These are phyloP conservation scores for Penaeus vannamei DNA, from an alignment of 1,140 invertebrate genomes.

Conservation along the genomic window DNA sequence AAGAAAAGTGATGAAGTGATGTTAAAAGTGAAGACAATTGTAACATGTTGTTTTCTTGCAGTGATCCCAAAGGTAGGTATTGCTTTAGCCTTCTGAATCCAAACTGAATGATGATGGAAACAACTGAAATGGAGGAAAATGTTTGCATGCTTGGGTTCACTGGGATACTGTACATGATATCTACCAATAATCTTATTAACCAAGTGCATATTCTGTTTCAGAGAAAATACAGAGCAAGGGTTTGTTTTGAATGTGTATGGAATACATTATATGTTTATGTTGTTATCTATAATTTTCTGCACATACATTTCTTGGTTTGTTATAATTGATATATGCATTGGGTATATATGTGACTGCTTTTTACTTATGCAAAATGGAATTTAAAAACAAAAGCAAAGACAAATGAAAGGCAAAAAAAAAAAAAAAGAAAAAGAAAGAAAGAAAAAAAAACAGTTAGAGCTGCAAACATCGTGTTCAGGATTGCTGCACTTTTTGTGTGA, in stretches of 20 bases:
- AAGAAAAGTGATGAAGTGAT: constrained; percentile 37
- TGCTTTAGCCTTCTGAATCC: constrained; percentile 48
- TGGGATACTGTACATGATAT: constrained; percentile 42
- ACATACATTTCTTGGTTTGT: constrained; percentile 24
- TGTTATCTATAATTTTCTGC: constrained; percentile 10
- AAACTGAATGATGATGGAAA: constrained; percentile 50
- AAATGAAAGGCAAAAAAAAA: too few relatives aligned
- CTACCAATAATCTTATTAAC: constrained; percentile 26
- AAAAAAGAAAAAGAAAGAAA: too few relatives aligned
- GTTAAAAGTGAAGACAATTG: constrained; percentile 47
- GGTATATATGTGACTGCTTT: constrained; percentile 31
- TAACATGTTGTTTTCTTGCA: constrained; percentile 45
- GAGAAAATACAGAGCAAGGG: constrained; percentile 45
- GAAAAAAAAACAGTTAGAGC: not conserved
- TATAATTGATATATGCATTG: constrained; percentile 31
- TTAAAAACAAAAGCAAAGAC: not conserved
- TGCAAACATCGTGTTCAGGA: constrained; percentile 51
- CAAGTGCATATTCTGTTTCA: constrained; percentile 26
- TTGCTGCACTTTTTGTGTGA: constrained; percentile 50
- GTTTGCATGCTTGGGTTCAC: constrained; percentile 56
- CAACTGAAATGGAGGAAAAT: constrained; percentile 50
- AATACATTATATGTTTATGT: constrained; percentile 37
- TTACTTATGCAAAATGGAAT: constrained; percentile 16
- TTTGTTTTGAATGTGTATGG: constrained; percentile 50
- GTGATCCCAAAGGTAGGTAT: constrained; percentile 45